phyloP scores from a whole-genome alignment of 2,888 invertebrate genomes.

The Selenia dentaria region DNA sequence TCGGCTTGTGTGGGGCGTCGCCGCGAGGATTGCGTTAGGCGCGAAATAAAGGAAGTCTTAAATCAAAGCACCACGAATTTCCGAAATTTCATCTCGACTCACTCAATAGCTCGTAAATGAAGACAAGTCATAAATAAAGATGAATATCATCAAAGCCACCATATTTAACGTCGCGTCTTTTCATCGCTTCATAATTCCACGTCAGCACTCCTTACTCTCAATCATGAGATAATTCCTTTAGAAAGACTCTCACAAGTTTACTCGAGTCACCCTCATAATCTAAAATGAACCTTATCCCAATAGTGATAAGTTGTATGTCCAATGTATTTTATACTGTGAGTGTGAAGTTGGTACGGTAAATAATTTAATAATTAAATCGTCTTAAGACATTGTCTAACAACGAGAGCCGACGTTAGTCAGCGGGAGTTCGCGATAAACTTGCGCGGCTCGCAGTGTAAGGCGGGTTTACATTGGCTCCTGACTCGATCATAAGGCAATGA shows the following conservation, averaged over 20 bases:
- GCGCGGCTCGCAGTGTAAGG: slow-evolving; percentile 2
- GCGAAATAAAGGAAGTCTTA: slow-evolving; percentile 4
- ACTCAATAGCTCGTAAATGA: slow-evolving; percentile 14
- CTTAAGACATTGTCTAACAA: slow-evolving; percentile 45
- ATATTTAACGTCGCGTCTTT: slow-evolving; percentile 29
- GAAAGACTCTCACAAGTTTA: slow-evolving; percentile 13
- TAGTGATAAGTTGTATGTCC: background rate
- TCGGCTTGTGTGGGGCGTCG: too few relatives aligned
- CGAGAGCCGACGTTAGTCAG: slow-evolving; percentile 40
- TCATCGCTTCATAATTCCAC: slow-evolving; percentile 29
- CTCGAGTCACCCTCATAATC: background rate
- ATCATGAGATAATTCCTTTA: slow-evolving; percentile 32
- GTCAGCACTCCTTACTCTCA: slow-evolving; percentile 29
- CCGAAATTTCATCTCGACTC: background rate
- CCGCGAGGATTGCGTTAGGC: background rate
- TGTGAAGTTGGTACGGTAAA: slow-evolving; percentile 35
- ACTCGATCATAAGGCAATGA: too few relatives aligned
- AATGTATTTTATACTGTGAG: slow-evolving; percentile 5
- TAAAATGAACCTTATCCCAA: background rate
- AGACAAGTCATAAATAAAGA: slow-evolving; percentile 12
- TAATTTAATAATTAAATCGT: slow-evolving; percentile 66
- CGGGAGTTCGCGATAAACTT: slow-evolving; percentile 28
- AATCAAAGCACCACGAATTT: background rate
- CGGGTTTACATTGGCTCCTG: background rate
- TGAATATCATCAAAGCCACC: slow-evolving; percentile 26